A percentile compares a stretch with the other conserved stretches of the same genome.
These are phyloP conservation scores for Gnathonemus longibarbis DNA, from an alignment of 2,113 vertebrate species.

Conservation along the genomic window DNA sequence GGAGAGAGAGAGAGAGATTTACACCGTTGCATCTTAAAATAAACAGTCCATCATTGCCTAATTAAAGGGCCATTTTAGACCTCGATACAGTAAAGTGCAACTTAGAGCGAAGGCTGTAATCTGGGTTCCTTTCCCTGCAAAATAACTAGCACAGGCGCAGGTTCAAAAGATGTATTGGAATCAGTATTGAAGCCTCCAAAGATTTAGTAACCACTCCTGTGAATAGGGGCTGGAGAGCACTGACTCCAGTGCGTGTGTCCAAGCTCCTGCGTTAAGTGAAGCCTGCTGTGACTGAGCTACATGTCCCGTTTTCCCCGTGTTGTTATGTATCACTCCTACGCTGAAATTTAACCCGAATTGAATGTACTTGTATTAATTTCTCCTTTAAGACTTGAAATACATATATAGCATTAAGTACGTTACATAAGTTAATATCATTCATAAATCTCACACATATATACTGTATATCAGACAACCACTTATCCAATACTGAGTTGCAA, in stretches of 20 bases:
- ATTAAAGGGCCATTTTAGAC: slow-evolving; percentile 60
- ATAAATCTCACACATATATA: background rate
- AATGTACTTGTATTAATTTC: background rate
- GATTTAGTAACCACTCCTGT: background rate
- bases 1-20: slow-evolving; percentile 39
- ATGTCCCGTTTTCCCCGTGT: background rate
- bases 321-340: background rate
- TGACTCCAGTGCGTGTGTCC: background rate
- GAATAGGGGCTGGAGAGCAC: background rate
- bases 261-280: background rate
- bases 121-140: background rate
- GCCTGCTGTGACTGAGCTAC: background rate
- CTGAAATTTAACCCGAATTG: background rate
- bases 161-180: background rate
- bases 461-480: background rate
- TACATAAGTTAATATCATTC: background rate
- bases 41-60: slow-evolving; percentile 64
- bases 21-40: slow-evolving; percentile 66
- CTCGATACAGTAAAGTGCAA: background rate
- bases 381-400: background rate
- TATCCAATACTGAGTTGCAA: background rate
- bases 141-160: background rate
- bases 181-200: background rate
- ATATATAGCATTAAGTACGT: background rate
- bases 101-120: background rate